phyloP scores from a whole-genome alignment of 2,888 invertebrate genomes.

The Ferdinandea cuprea region DNA sequence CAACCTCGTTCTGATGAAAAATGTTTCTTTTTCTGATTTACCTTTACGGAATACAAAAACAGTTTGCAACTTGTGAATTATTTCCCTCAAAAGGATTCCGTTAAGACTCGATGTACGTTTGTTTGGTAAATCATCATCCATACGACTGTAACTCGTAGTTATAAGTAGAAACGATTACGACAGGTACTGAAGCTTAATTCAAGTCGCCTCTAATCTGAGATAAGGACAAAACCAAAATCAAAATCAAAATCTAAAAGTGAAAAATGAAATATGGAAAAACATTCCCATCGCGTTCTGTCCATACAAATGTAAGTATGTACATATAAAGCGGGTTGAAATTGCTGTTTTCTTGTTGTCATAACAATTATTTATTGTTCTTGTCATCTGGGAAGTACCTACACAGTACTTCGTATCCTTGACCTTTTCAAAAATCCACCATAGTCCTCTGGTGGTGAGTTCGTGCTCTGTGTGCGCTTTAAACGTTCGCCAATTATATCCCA shows the following conservation, averaged over 20 bases:
- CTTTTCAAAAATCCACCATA: background rate
- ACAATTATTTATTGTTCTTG: too few relatives aligned
- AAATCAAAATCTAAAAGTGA: too few relatives aligned
- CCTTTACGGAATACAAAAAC: slow-evolving; percentile 7
- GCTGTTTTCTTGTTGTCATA: slow-evolving; percentile 8
- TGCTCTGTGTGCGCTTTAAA: slow-evolving; percentile 3
- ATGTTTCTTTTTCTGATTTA: slow-evolving; percentile 4
- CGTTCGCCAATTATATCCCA: background rate
- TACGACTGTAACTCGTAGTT: too few relatives aligned
- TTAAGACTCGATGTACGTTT: too few relatives aligned
- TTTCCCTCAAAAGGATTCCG: slow-evolving; percentile 4
- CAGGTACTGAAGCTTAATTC: too few relatives aligned
- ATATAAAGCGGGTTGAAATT: background rate
- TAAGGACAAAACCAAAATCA: too few relatives aligned
- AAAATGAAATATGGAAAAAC: too few relatives aligned
- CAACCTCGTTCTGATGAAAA: background rate
- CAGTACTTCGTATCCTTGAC: slow-evolving; percentile 37
- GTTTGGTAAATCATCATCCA: too few relatives aligned
- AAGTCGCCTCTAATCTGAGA: too few relatives aligned
- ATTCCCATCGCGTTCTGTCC: too few relatives aligned
- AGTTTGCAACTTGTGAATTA: slow-evolving; percentile 13
- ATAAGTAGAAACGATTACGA: too few relatives aligned
- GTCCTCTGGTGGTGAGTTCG: background rate
- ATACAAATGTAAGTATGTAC: too few relatives aligned
- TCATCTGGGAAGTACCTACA: background rate